Base-by-base conservation (phyloP, 1,140 invertebrate species). In the Holcopasites calliopsidis region DNA sequence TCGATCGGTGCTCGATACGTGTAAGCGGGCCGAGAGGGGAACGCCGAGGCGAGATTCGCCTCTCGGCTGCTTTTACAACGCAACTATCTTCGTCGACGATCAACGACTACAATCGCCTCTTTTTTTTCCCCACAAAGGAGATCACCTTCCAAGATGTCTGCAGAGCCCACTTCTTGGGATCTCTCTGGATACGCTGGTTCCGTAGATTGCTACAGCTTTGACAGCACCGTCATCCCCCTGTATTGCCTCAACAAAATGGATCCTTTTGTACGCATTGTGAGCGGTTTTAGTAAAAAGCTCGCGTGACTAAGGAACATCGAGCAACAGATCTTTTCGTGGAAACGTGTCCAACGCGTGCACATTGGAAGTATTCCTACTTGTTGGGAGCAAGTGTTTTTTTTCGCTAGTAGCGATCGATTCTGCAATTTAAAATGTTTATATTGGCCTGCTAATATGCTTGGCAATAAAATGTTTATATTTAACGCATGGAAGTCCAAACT, bases 81-180 rank as follows among this genome's bases (percentile, higher is more conserved):
- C 70, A 58, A 57, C 50, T 85, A 89, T 88, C 86, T 77, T 38
- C 31, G 60, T 44, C 71, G 62, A 58, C 54, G 76, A 88, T 88
- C 87, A 31, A 47, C 60, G 68, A 44, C 57, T 77, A 66, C 72
- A 64, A 57, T 62, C 65, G 80, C 47, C 54, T 82, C 54, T 55
- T 76, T n/a, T n/a, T n/a, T n/a, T n/a, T n/a, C n/a, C n/a, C n/a
- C 79, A 82, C 80, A 81, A 83, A 85, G 55, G 44, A 42, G 62
- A 81, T 84, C 77, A 44, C 40, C 61, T 35, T 55, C 50, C 4
- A 7, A 73, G 71, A 65, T 13, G 71, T 73, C 71, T 38, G 21
- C n/a, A n/a, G 40, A 16, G 10, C 61, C 38, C 16, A 40, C 38
- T 55, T 16, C 62, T 74, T 66, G 66, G 71, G 66, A 74, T 74